phyloP scores from a whole-genome alignment of 1,140 invertebrate genomes.

The Drosophila hydei region DNA sequence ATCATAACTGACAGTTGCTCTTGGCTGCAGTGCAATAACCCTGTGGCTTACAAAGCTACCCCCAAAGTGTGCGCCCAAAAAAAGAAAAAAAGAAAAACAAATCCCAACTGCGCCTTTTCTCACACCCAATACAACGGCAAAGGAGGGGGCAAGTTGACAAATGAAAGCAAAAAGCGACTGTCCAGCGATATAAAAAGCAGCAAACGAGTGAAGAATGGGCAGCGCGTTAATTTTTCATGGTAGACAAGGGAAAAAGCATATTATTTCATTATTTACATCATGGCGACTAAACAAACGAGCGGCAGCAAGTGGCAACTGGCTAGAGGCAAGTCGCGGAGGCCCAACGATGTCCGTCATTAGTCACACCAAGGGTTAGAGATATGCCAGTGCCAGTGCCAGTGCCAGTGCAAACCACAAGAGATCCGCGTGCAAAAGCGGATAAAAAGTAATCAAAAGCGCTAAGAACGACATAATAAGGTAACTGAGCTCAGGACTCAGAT shows the following conservation, averaged over 20 bases:
- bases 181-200: slow-evolving; percentile 61
- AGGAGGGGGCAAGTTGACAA: slow-evolving; percentile 57
- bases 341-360: slow-evolving; percentile 69
- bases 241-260: slow-evolving; percentile 74
- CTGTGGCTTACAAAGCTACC: slow-evolving; percentile 28
- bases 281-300: slow-evolving; percentile 60
- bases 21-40: slow-evolving; percentile 48
- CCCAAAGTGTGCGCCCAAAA: background rate
- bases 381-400: slow-evolving; percentile 34
- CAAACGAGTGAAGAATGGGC: slow-evolving; percentile 71
- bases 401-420: slow-evolving; percentile 24
- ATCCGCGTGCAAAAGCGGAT: slow-evolving; percentile 70
- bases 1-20: slow-evolving; percentile 11
- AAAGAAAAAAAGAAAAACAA: slow-evolving; percentile 21
- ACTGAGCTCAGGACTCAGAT: slow-evolving; percentile 46
- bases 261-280: slow-evolving; percentile 82
- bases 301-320: background rate
- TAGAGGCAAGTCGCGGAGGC: slow-evolving; percentile 11
- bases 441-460: slow-evolving; percentile 82
- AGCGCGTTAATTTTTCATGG: slow-evolving; percentile 78
- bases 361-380: slow-evolving; percentile 64
- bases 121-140: slow-evolving; percentile 23
- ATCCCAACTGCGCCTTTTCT: slow-evolving; percentile 21
- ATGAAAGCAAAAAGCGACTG: slow-evolving; percentile 76
- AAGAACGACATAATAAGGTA: slow-evolving; percentile 82